Evolutionary conservation across 2,113 vertebrate genomes (phyloP), one percentile per base, ranked within the genome.

Genomic region (Festucalex cinctus): DNA sequence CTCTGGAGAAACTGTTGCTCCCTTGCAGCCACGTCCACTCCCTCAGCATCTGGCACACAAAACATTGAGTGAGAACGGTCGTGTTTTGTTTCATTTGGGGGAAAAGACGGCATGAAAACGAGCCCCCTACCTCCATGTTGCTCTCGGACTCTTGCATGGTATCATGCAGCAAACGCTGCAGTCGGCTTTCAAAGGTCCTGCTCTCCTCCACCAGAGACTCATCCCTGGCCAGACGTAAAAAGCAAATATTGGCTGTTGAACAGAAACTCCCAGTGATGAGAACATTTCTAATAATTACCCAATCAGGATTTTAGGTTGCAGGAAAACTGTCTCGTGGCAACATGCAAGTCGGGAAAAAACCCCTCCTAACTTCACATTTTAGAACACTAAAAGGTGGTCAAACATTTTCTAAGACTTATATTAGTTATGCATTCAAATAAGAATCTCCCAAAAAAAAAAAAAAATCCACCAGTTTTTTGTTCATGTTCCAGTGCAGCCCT

Each of bases 161-260:
- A 60, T 90, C 87, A 0, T 91, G 87, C 46, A 93, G 76, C 71
- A 93, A 74, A 79, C 89, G 89, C 86, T 93, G 91, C 49, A 93
- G 75, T 22, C 88, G 88, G 68, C 73, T 89, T 68, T 93, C 92
- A 26, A 90, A 92, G 0, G 82, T 85, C 75, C 81, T 81, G 77
- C 86, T 92, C 84, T 92, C 90, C 76, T 92, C 91, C 62, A 89
- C 71, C 6, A 89, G 82, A 60, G 90, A 91, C 76, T 93, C 92
- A 4, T 92, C 91, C 7, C 91, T 93, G 75, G 28, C 20, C 66
- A 76, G 44, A 69, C 66, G 37, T 5, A 58, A 37, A 73, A 12
- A 36, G 48, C 3, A 51, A 20, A 48, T 9, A 48, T n/a, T 49
- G 20, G n/a, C 20, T 51, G 48, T 51, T 8, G 39, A 41, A 41